A percentile compares a stretch with the other conserved stretches of the same genome.
These are phyloP conservation scores for Steinernema hermaphroditum DNA, from an alignment of 2,888 invertebrate genomes.

Conservation along the genomic window DNA sequence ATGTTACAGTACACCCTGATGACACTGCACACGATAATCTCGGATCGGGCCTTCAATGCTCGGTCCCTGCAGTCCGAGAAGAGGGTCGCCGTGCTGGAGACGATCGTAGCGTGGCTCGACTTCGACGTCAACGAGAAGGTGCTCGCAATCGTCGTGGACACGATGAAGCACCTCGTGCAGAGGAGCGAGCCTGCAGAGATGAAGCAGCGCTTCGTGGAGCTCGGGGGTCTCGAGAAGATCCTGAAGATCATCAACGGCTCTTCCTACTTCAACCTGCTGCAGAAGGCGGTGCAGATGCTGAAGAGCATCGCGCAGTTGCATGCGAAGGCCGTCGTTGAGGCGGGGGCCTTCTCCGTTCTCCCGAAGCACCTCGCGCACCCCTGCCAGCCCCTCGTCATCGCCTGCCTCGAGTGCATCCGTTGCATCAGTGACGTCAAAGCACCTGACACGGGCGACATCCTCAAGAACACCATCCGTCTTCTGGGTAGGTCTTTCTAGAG, in stretches of 20 bases:
- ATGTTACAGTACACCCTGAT: slow-evolving; percentile 20
- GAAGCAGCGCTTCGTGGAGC: neutral
- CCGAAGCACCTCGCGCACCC: neutral
- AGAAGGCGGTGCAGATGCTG: neutral
- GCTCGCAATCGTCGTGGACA: slow-evolving; percentile 10
- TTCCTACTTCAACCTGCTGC: neutral
- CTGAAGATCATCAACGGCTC: neutral
- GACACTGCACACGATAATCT: slow-evolving; percentile 17
- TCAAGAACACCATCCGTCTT: neutral
- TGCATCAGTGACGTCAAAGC: neutral
- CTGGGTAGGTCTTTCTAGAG: neutral
- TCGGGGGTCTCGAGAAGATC: neutral
- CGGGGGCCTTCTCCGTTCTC: slow-evolving; percentile 5
- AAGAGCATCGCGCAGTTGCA: neutral
- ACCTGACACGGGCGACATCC: neutral
- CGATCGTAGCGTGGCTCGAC: slow-evolving; percentile 1
- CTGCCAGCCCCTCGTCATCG: neutral
- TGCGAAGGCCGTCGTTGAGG: neutral
- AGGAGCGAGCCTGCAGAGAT: neutral
- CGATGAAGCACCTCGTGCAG: neutral
- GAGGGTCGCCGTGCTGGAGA: neutral
- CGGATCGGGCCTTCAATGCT: neutral
- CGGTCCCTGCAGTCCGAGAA: neutral
- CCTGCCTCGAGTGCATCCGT: neutral
- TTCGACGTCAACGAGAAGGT: slow-evolving; percentile 5